Evolutionary conservation across 2,797 vertebrate species (phyloP).

Genomic region (Benthosema pterotum): DNA sequence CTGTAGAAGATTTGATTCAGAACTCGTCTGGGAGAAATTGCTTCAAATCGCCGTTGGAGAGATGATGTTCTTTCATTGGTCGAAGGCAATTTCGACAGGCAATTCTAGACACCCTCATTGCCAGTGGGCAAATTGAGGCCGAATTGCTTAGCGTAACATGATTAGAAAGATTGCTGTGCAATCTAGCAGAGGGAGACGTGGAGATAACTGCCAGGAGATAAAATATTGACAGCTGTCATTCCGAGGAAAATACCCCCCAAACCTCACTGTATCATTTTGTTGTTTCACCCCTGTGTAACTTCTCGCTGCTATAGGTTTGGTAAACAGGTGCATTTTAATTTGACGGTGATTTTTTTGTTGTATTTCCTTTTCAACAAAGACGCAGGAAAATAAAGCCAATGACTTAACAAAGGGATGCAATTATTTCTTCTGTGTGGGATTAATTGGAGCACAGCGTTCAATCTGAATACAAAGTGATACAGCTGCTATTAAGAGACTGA

Average conservation of each 20-base stretch:
- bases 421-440: conserved; percentile 53
- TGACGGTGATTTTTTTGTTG: too few species aligned
- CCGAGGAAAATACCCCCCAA: conserved; percentile 3
- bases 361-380: conserved; percentile 28
- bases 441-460: conserved; percentile 57
- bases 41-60: conserved; percentile 34
- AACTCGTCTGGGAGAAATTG: conserved; percentile 7
- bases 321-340: conserved; percentile 22
- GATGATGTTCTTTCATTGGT: conserved; percentile 30
- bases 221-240: conserved; percentile 46
- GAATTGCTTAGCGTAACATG: conserved; percentile 55
- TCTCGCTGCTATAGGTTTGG: neutral
- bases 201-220: conserved; percentile 28
- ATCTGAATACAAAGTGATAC: conserved; percentile 48
- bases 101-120: conserved; percentile 45
- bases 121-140: conserved; percentile 56
- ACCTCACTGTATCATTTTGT: conserved; percentile 8
- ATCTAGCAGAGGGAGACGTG: conserved; percentile 37
- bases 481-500: conserved; percentile 40
- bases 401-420: conserved; percentile 43
- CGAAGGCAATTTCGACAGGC: conserved; percentile 54
- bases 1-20: conserved; percentile 19
- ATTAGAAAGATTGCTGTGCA: conserved; percentile 60
- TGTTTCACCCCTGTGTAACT: conserved; percentile 7
- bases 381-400: conserved; percentile 24